A percentile compares a stretch with the other conserved stretches of the same genome.
Conservation (phyloP, 2,797 vertebrate genomes). For the Lepilemur ruficaudatus region DNA sequence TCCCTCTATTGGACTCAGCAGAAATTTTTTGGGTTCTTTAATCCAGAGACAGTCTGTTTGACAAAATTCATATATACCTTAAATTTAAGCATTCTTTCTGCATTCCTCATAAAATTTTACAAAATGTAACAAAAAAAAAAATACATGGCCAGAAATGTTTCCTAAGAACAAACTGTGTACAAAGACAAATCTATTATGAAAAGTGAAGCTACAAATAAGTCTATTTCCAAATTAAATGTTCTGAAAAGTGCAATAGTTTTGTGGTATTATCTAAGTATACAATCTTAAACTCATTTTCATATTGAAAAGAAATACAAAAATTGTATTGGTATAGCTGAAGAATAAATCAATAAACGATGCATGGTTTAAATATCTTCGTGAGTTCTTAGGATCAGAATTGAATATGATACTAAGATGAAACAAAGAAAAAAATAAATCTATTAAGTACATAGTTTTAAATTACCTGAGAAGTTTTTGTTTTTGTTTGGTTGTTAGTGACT, state of each 20-base stretch:
- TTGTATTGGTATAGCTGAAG: neutral
- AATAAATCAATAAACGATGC: constrained; percentile 21
- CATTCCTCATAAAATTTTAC: constrained; percentile 43
- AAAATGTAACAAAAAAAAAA: neutral
- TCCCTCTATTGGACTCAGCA: constrained; percentile 72
- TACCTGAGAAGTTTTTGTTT: constrained; percentile 99
- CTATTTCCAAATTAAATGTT: constrained; percentile 45
- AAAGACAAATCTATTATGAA: constrained; percentile 34
- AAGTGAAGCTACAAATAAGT: constrained; percentile 41
- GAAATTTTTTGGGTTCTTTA: constrained; percentile 52
- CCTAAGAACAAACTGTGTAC: constrained; percentile 24
- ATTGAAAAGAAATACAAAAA: constrained; percentile 42
- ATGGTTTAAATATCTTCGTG: neutral
- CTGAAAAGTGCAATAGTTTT: constrained; percentile 14
- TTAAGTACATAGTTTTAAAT: neutral
- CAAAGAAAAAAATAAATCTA: neutral
- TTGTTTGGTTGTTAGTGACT: constrained; percentile 96
- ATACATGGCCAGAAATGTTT: neutral
- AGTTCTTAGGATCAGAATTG: neutral
- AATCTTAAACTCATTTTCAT: constrained; percentile 36
- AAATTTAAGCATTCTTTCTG: constrained; percentile 44
- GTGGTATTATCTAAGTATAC: neutral
- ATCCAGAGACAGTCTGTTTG: neutral
- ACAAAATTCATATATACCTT: neutral
- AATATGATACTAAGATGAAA: constrained; percentile 27